These are phyloP conservation scores for Phalera bucephala DNA, from an alignment of 2,888 invertebrate genomes.

Conservation along the genomic window DNA sequence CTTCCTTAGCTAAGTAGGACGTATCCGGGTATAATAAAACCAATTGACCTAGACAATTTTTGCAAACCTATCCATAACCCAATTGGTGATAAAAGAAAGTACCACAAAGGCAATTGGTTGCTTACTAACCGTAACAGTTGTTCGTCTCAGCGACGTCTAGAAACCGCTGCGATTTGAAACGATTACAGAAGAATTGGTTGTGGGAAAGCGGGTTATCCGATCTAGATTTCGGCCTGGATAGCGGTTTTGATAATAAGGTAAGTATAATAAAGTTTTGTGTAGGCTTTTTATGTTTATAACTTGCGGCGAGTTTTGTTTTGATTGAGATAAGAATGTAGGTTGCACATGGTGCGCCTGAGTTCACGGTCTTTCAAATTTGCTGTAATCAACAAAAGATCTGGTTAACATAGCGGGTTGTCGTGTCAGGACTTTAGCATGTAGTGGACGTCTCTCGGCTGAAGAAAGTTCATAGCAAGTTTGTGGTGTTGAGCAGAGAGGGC, in stretches of 20 bases:
- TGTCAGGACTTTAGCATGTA: no score
- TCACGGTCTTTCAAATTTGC: no score
- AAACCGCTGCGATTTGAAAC: conserved; percentile 33
- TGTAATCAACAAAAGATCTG: no score
- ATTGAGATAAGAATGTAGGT: not conserved
- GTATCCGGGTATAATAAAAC: not conserved
- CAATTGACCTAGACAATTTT: conserved; percentile 5
- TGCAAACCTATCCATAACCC: conserved; percentile 34
- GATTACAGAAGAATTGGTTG: conserved; percentile 44
- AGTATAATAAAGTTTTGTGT: not conserved
- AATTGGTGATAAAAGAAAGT: conserved; percentile 54
- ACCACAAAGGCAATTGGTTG: conserved; percentile 53
- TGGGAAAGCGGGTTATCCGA: conserved; percentile 51
- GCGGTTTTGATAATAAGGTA: not conserved
- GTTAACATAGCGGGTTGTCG: no score
- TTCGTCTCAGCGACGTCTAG: conserved; percentile 32
- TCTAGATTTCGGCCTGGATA: conserved; percentile 27
- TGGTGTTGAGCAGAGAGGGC: no score
- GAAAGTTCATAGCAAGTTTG: no score
- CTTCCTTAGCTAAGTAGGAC: no score
- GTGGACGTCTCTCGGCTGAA: no score
- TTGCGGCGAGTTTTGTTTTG: no score
- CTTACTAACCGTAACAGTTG: conserved; percentile 49
- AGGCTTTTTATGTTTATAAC: not conserved
- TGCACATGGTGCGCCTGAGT: no score